Conservation (phyloP, 2,113 vertebrate species). For the Taurulus bubalis region DNA sequence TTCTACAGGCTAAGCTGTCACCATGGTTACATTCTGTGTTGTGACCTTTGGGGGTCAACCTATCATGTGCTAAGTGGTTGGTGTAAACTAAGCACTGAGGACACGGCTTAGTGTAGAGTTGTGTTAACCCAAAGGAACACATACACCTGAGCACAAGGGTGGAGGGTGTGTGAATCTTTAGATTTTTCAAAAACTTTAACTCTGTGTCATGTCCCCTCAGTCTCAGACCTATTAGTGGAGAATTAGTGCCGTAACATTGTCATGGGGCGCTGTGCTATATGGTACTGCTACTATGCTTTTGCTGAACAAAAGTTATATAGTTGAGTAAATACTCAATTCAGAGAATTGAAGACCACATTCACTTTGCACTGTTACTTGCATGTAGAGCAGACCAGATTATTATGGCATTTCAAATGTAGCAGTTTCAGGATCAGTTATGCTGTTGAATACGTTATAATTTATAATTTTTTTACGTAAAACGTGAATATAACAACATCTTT, state of each 20-base stretch:
- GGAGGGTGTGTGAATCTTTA: background rate
- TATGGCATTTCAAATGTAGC: too few species aligned
- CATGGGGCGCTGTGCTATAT: too few species aligned
- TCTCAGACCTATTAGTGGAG: too few species aligned
- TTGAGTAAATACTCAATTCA: background rate
- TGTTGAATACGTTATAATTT: too few species aligned
- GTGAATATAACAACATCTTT: too few species aligned
- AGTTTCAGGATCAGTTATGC: too few species aligned
- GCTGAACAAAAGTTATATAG: background rate
- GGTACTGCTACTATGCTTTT: background rate
- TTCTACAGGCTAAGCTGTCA: slow-evolving; percentile 60
- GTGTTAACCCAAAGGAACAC: slow-evolving; percentile 42
- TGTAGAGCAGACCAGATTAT: too few species aligned
- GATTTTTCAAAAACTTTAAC: background rate
- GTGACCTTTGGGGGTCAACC: slow-evolving; percentile 72
- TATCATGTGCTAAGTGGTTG: slow-evolving; percentile 66
- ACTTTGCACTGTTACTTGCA: too few species aligned
- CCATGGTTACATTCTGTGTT: slow-evolving; percentile 63
- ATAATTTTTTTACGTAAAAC: too few species aligned
- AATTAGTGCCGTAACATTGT: too few species aligned
- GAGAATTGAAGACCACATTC: too few species aligned
- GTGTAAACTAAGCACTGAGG: slow-evolving; percentile 50
- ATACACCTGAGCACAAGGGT: background rate
- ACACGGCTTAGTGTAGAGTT: slow-evolving; percentile 56
- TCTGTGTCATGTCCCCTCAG: background rate